Percentiles rank a stretch among this genome's conserved stretches.
Evolutionary conservation across 35 echinoderm and acorn worm genomes (phyloP).

Genomic region (Lytechinus variegatus): DNA sequence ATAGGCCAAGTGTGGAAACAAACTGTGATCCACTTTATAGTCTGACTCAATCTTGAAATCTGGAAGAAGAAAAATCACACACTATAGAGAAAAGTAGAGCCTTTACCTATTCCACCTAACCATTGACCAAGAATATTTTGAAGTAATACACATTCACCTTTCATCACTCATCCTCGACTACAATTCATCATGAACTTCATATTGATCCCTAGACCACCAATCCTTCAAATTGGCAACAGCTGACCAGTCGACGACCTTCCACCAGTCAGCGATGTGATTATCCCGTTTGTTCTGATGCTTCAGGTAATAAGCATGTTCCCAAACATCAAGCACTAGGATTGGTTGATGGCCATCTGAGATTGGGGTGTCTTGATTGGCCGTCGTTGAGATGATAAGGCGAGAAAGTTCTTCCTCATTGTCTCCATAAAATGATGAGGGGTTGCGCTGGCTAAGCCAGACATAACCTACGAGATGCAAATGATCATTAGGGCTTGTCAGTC

Average conservation of each 20-base stretch:
- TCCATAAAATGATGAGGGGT: background rate
- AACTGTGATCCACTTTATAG: too few relatives aligned
- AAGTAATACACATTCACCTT: background rate
- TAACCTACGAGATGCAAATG: conserved; percentile 54
- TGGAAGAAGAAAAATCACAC: background rate
- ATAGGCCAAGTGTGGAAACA: too few relatives aligned
- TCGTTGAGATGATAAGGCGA: conserved; percentile 54
- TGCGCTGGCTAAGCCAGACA: conserved; percentile 68
- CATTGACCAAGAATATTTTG: too few relatives aligned
- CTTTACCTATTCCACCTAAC: background rate
- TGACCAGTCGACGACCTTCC: conserved; percentile 76
- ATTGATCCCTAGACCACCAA: conserved; percentile 62
- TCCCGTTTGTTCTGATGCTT: conserved; percentile 69
- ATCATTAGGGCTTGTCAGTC: background rate
- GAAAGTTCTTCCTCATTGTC: background rate
- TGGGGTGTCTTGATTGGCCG: conserved; percentile 77
- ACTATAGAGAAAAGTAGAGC: background rate
- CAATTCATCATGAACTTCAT: conserved; percentile 71
- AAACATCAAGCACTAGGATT: conserved; percentile 80
- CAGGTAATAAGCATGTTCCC: conserved; percentile 89
- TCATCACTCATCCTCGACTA: background rate
- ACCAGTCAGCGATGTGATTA: conserved; percentile 70
- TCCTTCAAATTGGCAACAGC: conserved; percentile 61
- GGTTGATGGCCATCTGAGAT: conserved; percentile 68
- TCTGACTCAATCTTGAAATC: too few relatives aligned